These are phyloP conservation scores for Dryobates pubescens DNA, from an alignment of 2,797 vertebrate genomes.

Conservation along the genomic window DNA sequence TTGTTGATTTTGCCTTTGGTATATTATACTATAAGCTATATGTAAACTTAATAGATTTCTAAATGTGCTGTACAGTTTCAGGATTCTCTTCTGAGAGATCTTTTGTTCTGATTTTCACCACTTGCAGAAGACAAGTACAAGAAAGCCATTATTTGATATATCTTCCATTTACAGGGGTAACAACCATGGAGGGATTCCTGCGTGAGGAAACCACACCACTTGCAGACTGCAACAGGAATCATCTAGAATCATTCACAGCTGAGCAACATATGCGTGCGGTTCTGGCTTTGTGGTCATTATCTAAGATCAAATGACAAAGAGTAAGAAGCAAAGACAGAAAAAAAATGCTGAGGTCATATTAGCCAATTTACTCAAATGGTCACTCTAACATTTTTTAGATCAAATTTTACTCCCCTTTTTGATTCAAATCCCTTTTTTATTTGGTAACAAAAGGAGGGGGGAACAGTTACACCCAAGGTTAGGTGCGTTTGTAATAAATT, in stretches of 20 bases:
- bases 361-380: not conserved
- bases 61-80: not conserved
- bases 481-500: not conserved
- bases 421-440: not conserved
- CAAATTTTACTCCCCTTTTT: not conserved
- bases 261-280: not conserved
- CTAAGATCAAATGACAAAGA: not conserved
- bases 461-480: not conserved
- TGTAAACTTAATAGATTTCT: not conserved
- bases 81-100: not conserved
- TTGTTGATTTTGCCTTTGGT: not conserved
- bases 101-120: not conserved
- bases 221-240: not conserved
- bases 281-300: not conserved
- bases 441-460: not conserved
- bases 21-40: not conserved
- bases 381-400: not conserved
- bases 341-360: fast-evolving
- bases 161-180: not conserved
- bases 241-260: not conserved
- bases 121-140: not conserved
- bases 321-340: not conserved
- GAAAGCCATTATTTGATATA: not conserved
- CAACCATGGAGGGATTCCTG: not conserved
- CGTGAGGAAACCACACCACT: not conserved